Conservation (phyloP, 2,888 invertebrate species). For the Mesorhabditis spiculigera region DNA sequence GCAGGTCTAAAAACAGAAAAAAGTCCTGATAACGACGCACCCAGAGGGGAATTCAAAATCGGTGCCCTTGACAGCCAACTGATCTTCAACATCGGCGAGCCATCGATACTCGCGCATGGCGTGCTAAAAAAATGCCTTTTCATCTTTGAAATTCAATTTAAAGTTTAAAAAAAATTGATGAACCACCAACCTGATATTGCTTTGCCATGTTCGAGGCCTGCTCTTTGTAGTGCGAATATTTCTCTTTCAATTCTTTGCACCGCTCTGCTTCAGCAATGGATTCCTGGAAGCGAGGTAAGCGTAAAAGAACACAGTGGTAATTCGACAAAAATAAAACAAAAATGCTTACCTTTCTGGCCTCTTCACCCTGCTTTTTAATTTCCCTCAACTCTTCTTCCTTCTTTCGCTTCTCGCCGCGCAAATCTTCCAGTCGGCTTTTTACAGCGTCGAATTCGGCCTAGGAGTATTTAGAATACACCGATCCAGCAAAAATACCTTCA, state of each 20-base stretch:
- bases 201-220: slow-evolving; percentile 5
- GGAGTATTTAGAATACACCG: not conserved
- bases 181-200: not conserved
- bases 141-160: slow-evolving; percentile 9
- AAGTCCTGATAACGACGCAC: slow-evolving; percentile 12
- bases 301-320: not conserved
- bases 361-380: slow-evolving; percentile 16
- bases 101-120: slow-evolving; percentile 67
- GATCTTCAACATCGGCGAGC: slow-evolving; percentile 75
- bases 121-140: slow-evolving; percentile 41
- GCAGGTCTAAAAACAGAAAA: not conserved
- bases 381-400: slow-evolving; percentile 17
- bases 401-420: slow-evolving; percentile 15
- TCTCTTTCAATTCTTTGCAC: slow-evolving; percentile 14
- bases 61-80: slow-evolving; percentile 69
- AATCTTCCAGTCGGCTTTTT: slow-evolving; percentile 20
- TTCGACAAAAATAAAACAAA: not conserved
- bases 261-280: slow-evolving; percentile 12
- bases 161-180: slow-evolving; percentile 3
- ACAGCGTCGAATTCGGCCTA: slow-evolving; percentile 23
- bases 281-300: not conserved
- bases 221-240: not conserved
- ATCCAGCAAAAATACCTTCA: not conserved
- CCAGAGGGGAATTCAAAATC: slow-evolving; percentile 61
- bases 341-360: slow-evolving; percentile 15